phyloP scores from a whole-genome alignment of 2,797 vertebrate genomes.

The Paratrypauchen microcephalus region DNA sequence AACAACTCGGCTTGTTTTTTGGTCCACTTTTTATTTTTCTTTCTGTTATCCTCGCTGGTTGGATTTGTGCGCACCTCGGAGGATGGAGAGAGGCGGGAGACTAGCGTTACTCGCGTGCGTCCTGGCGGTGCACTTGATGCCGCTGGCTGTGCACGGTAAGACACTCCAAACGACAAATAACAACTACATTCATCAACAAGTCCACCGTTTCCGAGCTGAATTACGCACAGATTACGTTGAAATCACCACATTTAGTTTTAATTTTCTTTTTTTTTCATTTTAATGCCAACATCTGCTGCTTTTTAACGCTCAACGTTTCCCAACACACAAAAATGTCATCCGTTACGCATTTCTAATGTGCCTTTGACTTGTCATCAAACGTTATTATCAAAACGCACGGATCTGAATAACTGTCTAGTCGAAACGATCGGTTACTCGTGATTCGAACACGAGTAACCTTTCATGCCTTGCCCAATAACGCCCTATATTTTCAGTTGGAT shows the following conservation, averaged over 20 bases:
- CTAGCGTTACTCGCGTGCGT: conserved; percentile 67
- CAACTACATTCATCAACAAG: neutral
- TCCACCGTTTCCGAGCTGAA: neutral
- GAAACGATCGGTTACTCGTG: neutral
- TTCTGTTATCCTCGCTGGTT: neutral
- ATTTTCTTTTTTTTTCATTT: neutral
- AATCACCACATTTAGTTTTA: neutral
- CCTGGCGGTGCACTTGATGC: conserved; percentile 68
- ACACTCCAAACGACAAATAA: neutral
- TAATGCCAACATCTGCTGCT: neutral
- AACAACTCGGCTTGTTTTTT: neutral
- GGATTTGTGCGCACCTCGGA: conserved; percentile 28
- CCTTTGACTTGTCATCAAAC: neutral
- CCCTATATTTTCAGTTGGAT: too few species aligned
- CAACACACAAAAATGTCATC: neutral
- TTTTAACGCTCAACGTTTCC: neutral
- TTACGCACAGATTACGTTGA: neutral
- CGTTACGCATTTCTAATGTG: neutral
- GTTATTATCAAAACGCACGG: neutral
- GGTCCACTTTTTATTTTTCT: neutral
- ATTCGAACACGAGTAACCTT: neutral
- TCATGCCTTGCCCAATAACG: neutral
- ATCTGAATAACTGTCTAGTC: neutral
- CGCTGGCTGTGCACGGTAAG: conserved; percentile 74
- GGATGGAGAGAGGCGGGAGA: conserved; percentile 70